Conservation (phyloP, 2,888 invertebrate species). For the Hydroisotoma schaefferi region DNA sequence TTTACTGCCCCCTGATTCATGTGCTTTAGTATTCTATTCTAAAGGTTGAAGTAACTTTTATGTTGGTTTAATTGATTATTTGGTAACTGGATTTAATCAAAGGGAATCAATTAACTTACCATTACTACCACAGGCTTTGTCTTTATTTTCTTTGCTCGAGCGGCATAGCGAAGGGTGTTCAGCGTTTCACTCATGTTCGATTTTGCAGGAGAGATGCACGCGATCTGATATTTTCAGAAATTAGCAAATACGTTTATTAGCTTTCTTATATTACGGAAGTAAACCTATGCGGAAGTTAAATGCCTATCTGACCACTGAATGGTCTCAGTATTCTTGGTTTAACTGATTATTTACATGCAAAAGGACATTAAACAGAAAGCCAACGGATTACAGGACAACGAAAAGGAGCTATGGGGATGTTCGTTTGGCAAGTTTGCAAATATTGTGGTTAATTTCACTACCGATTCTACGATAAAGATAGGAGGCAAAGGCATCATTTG, state of each 20-base stretch:
- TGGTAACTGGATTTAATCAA: neutral
- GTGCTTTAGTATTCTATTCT: no score
- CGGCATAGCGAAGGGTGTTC: conserved; percentile 58
- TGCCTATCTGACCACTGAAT: no score
- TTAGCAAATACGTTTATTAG: neutral
- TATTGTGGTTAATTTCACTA: no score
- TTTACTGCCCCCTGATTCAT: no score
- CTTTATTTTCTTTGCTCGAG: conserved; percentile 59
- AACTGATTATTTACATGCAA: no score
- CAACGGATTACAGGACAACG: neutral
- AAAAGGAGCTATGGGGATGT: no score
- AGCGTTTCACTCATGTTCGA: conserved; percentile 82
- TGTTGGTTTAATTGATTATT: neutral
- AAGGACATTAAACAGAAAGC: no score
- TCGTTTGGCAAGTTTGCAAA: no score
- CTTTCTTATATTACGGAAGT: neutral
- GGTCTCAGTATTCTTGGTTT: no score
- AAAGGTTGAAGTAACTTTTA: no score
- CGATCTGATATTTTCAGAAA: conserved; percentile 67
- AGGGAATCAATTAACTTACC: conserved; percentile 58
- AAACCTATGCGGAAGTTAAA: neutral
- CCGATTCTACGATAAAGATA: no score
- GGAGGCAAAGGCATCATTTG: no score
- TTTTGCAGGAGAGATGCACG: conserved; percentile 86
- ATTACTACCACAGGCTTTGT: conserved; percentile 91